Percentiles rank a stretch among this genome's conserved stretches.
These are phyloP conservation scores for Motacilla tschutschensis DNA, from an alignment of 2,113 vertebrate species.

Conservation along the genomic window DNA sequence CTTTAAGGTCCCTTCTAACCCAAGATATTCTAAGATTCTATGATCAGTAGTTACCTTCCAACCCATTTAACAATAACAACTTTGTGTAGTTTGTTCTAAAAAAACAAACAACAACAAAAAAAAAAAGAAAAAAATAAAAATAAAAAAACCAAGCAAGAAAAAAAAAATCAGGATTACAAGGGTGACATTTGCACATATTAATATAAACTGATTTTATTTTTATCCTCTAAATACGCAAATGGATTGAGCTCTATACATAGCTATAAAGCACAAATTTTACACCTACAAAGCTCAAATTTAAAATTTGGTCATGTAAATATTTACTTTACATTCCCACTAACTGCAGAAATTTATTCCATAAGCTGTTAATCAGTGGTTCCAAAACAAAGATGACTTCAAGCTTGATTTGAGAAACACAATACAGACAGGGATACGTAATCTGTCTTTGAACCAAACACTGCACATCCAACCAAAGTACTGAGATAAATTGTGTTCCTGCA, in stretches of 20 bases:
- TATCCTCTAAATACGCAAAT: neutral
- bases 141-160: neutral
- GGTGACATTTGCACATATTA: neutral
- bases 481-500: neutral
- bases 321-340: neutral
- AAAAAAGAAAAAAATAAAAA: too few species aligned
- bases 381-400: neutral
- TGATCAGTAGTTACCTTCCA: neutral
- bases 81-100: neutral
- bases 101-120: too few species aligned
- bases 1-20: neutral
- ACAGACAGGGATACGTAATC: accelerated
- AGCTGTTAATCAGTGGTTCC: neutral
- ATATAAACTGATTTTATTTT: neutral
- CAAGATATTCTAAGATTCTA: neutral
- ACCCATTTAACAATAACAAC: neutral
- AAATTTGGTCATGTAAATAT: neutral
- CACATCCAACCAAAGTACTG: neutral
- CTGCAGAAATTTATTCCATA: neutral
- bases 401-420: neutral
- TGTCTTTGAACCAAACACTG: neutral
- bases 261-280: neutral
- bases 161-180: neutral
- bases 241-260: neutral
- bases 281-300: neutral